Evolutionary conservation across 2,113 vertebrate species (phyloP), one percentile per base, ranked within the genome.

Genomic region (Phalacrocorax carbo): DNA sequence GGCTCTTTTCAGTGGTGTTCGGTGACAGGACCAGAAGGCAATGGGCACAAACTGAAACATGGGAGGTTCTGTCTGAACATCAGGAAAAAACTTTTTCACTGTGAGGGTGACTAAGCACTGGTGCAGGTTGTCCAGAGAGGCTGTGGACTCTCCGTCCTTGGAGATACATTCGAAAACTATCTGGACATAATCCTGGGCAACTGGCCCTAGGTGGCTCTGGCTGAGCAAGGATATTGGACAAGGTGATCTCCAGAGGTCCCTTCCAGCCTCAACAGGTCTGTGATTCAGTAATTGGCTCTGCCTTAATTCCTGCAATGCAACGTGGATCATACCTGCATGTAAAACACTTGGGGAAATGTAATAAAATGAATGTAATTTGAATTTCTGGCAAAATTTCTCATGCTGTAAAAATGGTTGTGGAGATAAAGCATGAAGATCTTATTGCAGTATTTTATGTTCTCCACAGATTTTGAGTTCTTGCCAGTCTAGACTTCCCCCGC

Each of bases 401-500:
- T 77, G 25, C 22, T 71, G 64, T 92, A 73, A 93, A 88, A 87
- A 57, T 19, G 72, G 29, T 44, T 92, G 13, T 49, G 91, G 68
- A 76, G 44, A 69, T 73, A 77, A 90, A 70, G 11, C 23, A 69
- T 18, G 20, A 80, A 54, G 65, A 66, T 66, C 26, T 51, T 77
- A 52, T 76, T 85, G 61, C 65, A 90, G 84, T 84, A 60, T 51
- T 93, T 70, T 49, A 34, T 55, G 54, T 91, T 54, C 75, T 84
- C 60, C 90, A 93, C 46, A 86, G 49, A 88, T 89, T 90, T 84
- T 94, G 96, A 93, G 64, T 30, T 69, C 82, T 81, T 96, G 78
- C 81, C 79, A 95, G 70, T 21, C 34, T 32, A 93, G 42, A 54
- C 88, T 70, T 90, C 91, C 93, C 95, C 96, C 91, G 79, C 94